Evolutionary conservation across 1,140 invertebrate genomes (phyloP).

Genomic region (Plutomurus gul): DNA sequence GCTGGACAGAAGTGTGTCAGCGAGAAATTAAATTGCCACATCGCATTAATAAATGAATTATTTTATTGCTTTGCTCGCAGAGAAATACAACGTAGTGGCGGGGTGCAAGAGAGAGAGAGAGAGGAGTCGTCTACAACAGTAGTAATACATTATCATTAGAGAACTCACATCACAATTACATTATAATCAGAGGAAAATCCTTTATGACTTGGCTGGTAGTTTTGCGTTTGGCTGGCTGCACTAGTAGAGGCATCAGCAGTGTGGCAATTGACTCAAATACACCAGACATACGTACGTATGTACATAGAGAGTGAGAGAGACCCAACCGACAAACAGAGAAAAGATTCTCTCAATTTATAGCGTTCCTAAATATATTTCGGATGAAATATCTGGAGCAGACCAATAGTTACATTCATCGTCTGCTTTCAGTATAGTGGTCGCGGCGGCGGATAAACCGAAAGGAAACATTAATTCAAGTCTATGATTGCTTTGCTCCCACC

Average conservation of each 20-base stretch:
- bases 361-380: slow-evolving; percentile 14
- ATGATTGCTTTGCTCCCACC: too few species aligned
- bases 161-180: background rate
- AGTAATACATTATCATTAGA: background rate
- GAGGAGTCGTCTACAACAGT: background rate
- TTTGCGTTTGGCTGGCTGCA: background rate
- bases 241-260: too few species aligned
- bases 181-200: background rate
- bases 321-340: slow-evolving; percentile 2
- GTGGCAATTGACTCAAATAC: too few species aligned
- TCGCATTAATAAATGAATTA: slow-evolving; percentile 24
- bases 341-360: background rate
- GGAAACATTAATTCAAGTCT: too few species aligned
- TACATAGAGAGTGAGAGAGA: too few species aligned
- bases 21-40: slow-evolving; percentile 9
- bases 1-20: background rate
- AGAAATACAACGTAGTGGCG: too few species aligned
- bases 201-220: background rate
- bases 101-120: too few species aligned
- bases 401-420: too few species aligned
- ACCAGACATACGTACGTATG: too few species aligned
- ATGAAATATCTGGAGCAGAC: background rate
- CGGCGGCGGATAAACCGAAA: too few species aligned
- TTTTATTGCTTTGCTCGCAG: background rate
- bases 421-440: too few species aligned